Percentiles rank a stretch among this genome's conserved stretches.
Conservation (phyloP, 2,113 vertebrate species). For the Taurulus bubalis region DNA sequence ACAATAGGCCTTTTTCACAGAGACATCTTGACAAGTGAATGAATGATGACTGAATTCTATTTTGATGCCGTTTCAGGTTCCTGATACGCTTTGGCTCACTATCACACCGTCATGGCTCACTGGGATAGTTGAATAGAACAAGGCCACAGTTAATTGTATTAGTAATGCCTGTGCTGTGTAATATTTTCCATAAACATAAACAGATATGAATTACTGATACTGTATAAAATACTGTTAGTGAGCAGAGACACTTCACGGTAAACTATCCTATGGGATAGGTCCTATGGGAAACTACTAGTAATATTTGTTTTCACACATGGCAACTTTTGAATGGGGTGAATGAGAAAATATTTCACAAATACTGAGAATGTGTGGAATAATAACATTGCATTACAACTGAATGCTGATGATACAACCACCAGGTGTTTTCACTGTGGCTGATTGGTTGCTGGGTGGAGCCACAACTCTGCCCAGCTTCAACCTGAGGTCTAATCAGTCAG, state of each 20-base stretch:
- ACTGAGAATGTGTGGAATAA: background rate
- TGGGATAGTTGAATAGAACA: conserved; percentile 12
- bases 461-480: background rate
- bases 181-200: background rate
- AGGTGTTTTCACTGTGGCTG: conserved; percentile 14
- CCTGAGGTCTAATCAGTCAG: background rate
- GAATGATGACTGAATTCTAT: conserved; percentile 6
- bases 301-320: background rate
- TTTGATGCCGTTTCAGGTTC: background rate
- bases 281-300: background rate
- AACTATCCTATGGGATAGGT: background rate
- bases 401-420: background rate
- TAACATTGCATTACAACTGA: background rate
- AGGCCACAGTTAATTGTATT: background rate
- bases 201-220: background rate
- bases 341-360: background rate
- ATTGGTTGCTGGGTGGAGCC: background rate
- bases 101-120: background rate
- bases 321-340: background rate
- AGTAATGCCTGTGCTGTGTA: conserved; percentile 4
- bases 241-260: background rate
- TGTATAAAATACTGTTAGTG: background rate
- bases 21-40: background rate
- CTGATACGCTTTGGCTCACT: background rate
- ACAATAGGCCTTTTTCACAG: background rate